A percentile compares a stretch with the other conserved stretches of the same genome.
Evolutionary conservation across 2,797 vertebrate species (phyloP).

Genomic region (Momotus momota): DNA sequence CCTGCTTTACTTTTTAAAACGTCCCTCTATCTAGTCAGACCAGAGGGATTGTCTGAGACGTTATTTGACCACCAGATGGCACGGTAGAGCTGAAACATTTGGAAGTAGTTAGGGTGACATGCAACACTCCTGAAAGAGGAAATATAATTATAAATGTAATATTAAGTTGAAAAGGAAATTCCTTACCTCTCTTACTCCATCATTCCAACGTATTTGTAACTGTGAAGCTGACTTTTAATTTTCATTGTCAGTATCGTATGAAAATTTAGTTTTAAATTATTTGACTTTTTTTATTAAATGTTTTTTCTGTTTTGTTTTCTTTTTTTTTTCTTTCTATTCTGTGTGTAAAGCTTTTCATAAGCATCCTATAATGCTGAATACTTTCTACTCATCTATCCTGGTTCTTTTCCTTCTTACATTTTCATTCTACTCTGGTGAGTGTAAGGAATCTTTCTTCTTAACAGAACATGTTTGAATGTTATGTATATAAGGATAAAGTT

Average conservation of each 20-base stretch:
- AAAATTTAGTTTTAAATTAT: conserved; percentile 12
- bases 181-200: not conserved
- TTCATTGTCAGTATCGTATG: not conserved
- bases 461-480: conserved; percentile 45
- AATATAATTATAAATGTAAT: not conserved
- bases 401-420: conserved; percentile 75
- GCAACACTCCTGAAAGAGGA: not conserved
- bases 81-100: not conserved
- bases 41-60: not conserved
- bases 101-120: rapidly evolving
- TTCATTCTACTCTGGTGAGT: conserved; percentile 76
- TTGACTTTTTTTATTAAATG: conserved; percentile 41
- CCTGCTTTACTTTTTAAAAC: not conserved
- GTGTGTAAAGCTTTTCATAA: conserved; percentile 73
- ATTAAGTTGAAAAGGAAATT: conserved; percentile 27
- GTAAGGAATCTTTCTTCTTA: conserved; percentile 74
- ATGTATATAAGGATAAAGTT: not conserved
- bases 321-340: conserved; percentile 61
- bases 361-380: conserved; percentile 72
- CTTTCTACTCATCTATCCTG: conserved; percentile 74
- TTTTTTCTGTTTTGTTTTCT: conserved; percentile 64
- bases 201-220: not conserved
- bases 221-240: not conserved
- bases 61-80: conserved; percentile 70
- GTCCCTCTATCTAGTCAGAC: not conserved